A percentile compares a stretch with the other conserved stretches of the same genome.
phyloP scores from a whole-genome alignment of 2,113 vertebrate species.

The Guaruba guarouba region DNA sequence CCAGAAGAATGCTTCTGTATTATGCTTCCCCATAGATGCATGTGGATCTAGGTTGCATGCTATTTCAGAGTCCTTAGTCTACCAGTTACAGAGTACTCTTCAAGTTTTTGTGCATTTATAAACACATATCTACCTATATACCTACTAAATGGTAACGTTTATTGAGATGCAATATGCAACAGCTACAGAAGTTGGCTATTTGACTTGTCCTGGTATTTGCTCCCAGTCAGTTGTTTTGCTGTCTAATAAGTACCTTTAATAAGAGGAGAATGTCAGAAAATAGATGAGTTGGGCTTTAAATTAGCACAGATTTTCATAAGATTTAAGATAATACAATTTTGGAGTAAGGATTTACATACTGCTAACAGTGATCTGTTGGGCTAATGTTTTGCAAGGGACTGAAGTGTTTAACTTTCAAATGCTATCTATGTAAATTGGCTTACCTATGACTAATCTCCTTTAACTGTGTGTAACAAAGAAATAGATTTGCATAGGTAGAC shows the following conservation, averaged over 20 bases:
- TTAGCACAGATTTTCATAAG: background rate
- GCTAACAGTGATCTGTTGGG: background rate
- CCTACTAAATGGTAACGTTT: background rate
- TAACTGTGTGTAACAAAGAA: background rate
- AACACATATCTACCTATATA: background rate
- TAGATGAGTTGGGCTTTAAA: background rate
- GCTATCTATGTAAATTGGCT: background rate
- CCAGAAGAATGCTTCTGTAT: background rate
- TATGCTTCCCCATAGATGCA: background rate
- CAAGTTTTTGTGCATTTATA: background rate
- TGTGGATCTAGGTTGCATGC: no score
- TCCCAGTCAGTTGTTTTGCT: background rate
- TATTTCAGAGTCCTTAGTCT: background rate
- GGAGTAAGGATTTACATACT: background rate
- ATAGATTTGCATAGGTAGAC: background rate
- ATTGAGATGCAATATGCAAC: background rate
- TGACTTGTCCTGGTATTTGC: background rate
- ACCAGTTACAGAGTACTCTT: background rate
- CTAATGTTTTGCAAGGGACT: background rate
- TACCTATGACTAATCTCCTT: background rate
- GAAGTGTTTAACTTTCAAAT: background rate
- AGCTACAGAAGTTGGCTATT: background rate
- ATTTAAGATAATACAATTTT: background rate
- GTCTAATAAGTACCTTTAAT: background rate
- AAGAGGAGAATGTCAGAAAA: background rate